Evolutionary conservation across 2,797 vertebrate genomes (phyloP).

Genomic region (Oreortyx pictus): DNA sequence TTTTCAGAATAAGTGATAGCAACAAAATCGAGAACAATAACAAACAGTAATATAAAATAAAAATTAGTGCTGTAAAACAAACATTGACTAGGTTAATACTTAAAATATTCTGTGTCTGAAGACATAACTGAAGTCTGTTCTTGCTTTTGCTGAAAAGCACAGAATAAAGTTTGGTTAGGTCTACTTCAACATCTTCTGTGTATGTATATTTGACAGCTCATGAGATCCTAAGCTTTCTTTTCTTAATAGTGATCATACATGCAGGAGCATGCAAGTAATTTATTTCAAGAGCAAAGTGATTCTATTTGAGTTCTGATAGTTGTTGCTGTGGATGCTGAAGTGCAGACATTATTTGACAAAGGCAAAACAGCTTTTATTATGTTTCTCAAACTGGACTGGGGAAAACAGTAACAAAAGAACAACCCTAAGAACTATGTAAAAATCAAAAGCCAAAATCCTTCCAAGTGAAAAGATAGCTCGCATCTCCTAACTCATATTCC

Average conservation of each 20-base stretch:
- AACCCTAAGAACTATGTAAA: not conserved
- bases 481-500: not conserved
- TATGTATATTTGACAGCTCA: slow-evolving; percentile 20
- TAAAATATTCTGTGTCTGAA: not conserved
- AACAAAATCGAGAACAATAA: not conserved
- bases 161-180: slow-evolving; percentile 9
- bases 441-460: not conserved
- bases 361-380: slow-evolving; percentile 21
- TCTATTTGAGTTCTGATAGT: slow-evolving; percentile 3
- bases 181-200: slow-evolving; percentile 14
- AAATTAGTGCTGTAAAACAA: not conserved
- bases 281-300: slow-evolving; percentile 37
- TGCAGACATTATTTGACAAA: slow-evolving; percentile 37
- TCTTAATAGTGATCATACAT: not conserved
- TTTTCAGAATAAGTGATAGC: not conserved
- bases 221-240: slow-evolving; percentile 39
- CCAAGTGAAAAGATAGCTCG: not conserved
- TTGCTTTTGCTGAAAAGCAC: not conserved
- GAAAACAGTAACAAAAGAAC: not conserved
- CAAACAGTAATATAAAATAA: not conserved
- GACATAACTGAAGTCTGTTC: not conserved
- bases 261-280: slow-evolving; percentile 36
- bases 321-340: slow-evolving; percentile 44
- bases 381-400: not conserved
- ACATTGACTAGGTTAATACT: not conserved